Evolutionary conservation across 2,113 vertebrate species (phyloP).

Genomic region (Ptilorrhoa leucosticta): DNA sequence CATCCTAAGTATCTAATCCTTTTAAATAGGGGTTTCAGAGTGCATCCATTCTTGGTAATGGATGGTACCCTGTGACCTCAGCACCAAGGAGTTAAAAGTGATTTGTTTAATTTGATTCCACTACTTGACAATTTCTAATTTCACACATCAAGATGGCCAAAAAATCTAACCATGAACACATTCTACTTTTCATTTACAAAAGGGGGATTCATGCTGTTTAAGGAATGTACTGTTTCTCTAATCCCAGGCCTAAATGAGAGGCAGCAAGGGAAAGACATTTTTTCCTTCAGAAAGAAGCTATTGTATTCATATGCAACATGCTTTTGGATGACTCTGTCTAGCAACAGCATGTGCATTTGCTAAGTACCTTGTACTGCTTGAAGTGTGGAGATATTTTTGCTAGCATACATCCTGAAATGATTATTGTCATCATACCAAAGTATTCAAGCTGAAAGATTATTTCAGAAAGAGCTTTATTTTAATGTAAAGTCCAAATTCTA

Average conservation of each 20-base stretch:
- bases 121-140: neutral
- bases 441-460: neutral
- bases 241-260: neutral
- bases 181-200: neutral
- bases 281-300: conserved; percentile 7
- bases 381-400: neutral
- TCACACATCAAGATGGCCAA: neutral
- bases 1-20: neutral
- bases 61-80: neutral
- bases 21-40: neutral
- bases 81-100: neutral
- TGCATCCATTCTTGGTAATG: neutral
- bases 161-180: neutral
- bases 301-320: neutral
- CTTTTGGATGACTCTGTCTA: neutral
- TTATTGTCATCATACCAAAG: neutral
- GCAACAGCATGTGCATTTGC: neutral
- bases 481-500: neutral
- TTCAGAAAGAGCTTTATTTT: neutral
- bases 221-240: conserved; percentile 33
- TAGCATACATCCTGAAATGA: neutral
- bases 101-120: neutral
- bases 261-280: conserved; percentile 3
- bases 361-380: neutral
- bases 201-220: neutral